A percentile compares a stretch with the other conserved stretches of the same genome.
Evolutionary conservation across 2,797 vertebrate genomes (phyloP).

Genomic region (Sarcophilus harrisii): DNA sequence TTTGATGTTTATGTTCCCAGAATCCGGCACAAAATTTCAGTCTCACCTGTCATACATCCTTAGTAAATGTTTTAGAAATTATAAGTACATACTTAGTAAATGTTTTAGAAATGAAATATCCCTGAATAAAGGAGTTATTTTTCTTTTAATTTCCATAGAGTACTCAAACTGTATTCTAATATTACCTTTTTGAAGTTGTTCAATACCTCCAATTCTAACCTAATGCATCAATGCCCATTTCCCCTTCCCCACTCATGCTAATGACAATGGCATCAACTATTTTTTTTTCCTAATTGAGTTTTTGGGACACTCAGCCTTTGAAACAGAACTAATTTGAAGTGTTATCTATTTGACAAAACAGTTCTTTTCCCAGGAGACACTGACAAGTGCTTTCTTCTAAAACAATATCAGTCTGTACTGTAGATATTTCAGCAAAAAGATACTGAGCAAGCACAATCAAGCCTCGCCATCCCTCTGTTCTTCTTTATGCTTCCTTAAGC

Average conservation of each 20-base stretch:
- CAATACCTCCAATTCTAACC: slow-evolving; percentile 43
- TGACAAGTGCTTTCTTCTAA: slow-evolving; percentile 70
- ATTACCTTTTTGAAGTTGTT: slow-evolving; percentile 27
- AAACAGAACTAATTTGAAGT: slow-evolving; percentile 77
- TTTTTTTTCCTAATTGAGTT: slow-evolving; percentile 72
- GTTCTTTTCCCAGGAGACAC: slow-evolving; percentile 68
- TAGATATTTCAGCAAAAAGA: slow-evolving; percentile 58
- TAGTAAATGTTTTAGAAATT: background rate
- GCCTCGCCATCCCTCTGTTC: slow-evolving; percentile 59
- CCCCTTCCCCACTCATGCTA: slow-evolving; percentile 53
- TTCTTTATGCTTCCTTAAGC: slow-evolving; percentile 27
- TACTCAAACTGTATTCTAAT: slow-evolving; percentile 45
- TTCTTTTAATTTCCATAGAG: slow-evolving; percentile 29
- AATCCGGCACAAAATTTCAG: background rate
- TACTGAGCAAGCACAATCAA: slow-evolving; percentile 43
- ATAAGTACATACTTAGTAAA: background rate
- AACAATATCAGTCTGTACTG: slow-evolving; percentile 61
- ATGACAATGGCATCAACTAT: slow-evolving; percentile 62
- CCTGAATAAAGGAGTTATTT: background rate
- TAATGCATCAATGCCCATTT: slow-evolving; percentile 54
- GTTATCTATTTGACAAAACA: slow-evolving; percentile 62
- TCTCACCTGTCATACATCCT: background rate
- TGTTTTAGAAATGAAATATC: background rate
- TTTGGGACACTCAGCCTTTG: slow-evolving; percentile 69
- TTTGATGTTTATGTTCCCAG: background rate